Evolutionary conservation across 1,140 invertebrate genomes (phyloP), one percentile per base, ranked within the genome.

Genomic region (Drosophila nebulosa): DNA sequence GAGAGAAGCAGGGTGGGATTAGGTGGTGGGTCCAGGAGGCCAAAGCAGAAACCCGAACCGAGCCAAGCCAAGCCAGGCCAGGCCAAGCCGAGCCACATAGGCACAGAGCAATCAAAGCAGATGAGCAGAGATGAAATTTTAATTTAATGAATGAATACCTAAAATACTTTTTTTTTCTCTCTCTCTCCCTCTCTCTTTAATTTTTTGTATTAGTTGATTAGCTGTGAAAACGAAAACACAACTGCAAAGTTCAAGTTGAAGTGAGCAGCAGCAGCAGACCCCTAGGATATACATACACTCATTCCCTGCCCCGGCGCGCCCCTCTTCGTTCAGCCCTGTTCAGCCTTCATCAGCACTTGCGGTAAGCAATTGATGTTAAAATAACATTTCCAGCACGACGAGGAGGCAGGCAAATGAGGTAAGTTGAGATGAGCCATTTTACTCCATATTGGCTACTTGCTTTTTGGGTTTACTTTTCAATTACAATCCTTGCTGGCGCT

Each of bases 71-170:
- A 42, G 39, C 39, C 39, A 10, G 21, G 39, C 30, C 30, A 10
- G 30, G 12, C 9, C 30, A 30, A 30, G 27, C 9, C 30, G 30
- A 78, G 81, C 73, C 81, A 88, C 81, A 88, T 81, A 69, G 81
- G 81, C 83, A 59, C 81, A 81, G 66, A 63, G 81, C 81, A 86
- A 86, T 86, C 81, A 88, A 86, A 81, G 52, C 78, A 81, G 81
- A 81, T 88, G 78, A 86, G 81, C 81, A 67, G 83, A 46, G 79
- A 86, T 86, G 81, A 86, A 86, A 86, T 88, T 86, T 86, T 86
- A 86, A 86, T 86, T 86, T 86, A 86, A 86, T 86, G 81, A 86
- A 88, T 86, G 83, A 88, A 88, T 81, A 74, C 83, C 70, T 57
- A 81, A 69, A 69, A 69, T 70, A n/a, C n/a, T 24, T 24, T 24